Percentiles rank a stretch among this genome's conserved stretches.
These are phyloP conservation scores for Monopterus albus DNA, from an alignment of 2,113 vertebrate species.

Conservation along the genomic window DNA sequence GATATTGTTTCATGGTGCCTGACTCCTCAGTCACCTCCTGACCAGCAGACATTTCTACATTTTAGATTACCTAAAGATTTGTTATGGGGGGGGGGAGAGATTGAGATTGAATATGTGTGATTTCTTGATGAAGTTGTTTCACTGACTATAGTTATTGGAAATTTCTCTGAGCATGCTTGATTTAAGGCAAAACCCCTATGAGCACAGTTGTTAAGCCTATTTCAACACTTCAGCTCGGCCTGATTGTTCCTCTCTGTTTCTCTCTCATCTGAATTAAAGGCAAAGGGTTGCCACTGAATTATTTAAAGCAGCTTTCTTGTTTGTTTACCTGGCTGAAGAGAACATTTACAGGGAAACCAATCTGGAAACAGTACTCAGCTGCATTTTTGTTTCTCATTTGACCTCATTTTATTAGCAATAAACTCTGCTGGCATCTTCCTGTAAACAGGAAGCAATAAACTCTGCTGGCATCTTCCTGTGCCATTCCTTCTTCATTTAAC, in stretches of 20 bases:
- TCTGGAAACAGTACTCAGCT: not conserved
- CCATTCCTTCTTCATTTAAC: too few species aligned
- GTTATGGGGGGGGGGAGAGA: too few species aligned
- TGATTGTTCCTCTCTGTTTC: slow-evolving; percentile 10
- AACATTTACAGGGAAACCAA: slow-evolving; percentile 21
- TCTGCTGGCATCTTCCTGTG: too few species aligned
- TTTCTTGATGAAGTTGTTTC: slow-evolving; percentile 1
- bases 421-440: not conserved
- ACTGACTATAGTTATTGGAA: too few species aligned
- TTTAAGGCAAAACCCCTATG: not conserved
- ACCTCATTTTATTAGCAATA: not conserved
- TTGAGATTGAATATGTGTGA: not conserved
- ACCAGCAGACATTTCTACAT: too few species aligned
- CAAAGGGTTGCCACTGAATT: slow-evolving; percentile 51
- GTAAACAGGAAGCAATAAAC: too few species aligned
- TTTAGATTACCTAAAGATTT: too few species aligned
- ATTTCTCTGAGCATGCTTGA: not conserved
- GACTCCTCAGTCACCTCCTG: too few species aligned
- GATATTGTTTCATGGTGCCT: too few species aligned
- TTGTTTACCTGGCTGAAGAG: slow-evolving; percentile 58
- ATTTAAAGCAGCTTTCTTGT: slow-evolving; percentile 51
- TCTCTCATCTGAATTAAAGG: slow-evolving; percentile 45
- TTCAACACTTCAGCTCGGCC: slow-evolving; percentile 8
- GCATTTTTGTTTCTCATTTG: not conserved
- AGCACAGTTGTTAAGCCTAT: slow-evolving; percentile 18